Conservation (phyloP, 2,113 vertebrate genomes). For the Corythornis cristatus region DNA sequence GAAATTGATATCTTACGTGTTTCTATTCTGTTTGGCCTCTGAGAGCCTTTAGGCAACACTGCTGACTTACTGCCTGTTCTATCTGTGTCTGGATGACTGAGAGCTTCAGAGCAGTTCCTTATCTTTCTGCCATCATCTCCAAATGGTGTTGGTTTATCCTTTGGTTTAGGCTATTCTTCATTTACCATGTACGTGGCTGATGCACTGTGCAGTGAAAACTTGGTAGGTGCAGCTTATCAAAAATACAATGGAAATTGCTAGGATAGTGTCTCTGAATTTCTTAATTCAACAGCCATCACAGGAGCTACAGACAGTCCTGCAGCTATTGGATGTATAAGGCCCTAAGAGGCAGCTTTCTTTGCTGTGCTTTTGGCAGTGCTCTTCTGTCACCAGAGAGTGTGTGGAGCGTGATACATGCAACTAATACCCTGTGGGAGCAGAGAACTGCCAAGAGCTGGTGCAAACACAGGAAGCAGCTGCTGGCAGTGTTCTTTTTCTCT, state of each 20-base stretch:
- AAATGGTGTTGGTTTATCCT: background rate
- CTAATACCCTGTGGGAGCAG: background rate
- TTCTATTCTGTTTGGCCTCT: fast-evolving
- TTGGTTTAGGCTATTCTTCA: background rate
- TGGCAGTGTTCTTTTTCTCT: background rate
- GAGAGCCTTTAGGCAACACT: background rate
- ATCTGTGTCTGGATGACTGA: background rate
- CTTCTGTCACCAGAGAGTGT: background rate
- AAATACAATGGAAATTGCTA: background rate
- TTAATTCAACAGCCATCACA: background rate
- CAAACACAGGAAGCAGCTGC: background rate
- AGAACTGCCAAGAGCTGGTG: background rate
- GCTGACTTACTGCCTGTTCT: background rate
- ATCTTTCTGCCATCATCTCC: background rate
- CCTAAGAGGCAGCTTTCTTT: background rate
- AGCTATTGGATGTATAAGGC: background rate
- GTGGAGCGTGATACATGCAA: background rate
- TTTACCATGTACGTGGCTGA: background rate
- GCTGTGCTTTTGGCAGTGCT: background rate
- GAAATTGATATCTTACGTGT: background rate
- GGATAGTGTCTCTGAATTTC: background rate
- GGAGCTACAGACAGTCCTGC: background rate
- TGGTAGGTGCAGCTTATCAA: background rate
- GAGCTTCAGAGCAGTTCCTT: background rate
- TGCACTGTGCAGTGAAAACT: background rate